A percentile compares a stretch with the other conserved stretches of the same genome.
phyloP scores from a whole-genome alignment of 2,113 vertebrate genomes.

The Sciurus niger region DNA sequence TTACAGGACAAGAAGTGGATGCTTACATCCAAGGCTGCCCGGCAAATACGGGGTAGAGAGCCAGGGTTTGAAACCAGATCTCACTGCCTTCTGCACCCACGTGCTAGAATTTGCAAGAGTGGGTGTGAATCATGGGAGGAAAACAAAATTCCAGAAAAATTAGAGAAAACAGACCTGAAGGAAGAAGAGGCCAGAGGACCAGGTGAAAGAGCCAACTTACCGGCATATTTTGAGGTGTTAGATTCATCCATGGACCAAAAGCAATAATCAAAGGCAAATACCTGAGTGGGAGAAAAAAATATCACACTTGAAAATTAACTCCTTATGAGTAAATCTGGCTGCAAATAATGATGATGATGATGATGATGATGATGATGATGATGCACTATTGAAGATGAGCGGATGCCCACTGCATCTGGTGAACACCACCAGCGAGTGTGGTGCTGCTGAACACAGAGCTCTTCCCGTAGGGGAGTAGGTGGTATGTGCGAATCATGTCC shows the following conservation, averaged over 20 bases:
- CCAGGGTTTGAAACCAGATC: slow-evolving; percentile 35
- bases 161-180: neutral
- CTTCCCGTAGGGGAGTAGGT: neutral
- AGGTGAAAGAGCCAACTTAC: slow-evolving; percentile 87
- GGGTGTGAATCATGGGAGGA: neutral
- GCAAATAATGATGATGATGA: neutral
- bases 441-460: neutral
- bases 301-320: slow-evolving; percentile 51
- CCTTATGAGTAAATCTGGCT: neutral
- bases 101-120: neutral
- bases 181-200: neutral
- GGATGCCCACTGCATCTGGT: neutral
- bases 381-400: neutral
- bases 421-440: too few species aligned
- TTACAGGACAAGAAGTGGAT: neutral
- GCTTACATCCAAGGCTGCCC: neutral
- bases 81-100: neutral
- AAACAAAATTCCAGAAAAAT: slow-evolving; percentile 50
- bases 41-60: neutral
- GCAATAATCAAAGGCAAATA: slow-evolving; percentile 99
- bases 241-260: slow-evolving; percentile 99
- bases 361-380: neutral
- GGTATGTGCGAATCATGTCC: neutral
- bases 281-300: slow-evolving; percentile 89
- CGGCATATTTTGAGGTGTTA: slow-evolving; percentile 97